Evolutionary conservation across 2,888 invertebrate genomes (phyloP), one percentile per base, ranked within the genome.

Genomic region (Gibbula magus): DNA sequence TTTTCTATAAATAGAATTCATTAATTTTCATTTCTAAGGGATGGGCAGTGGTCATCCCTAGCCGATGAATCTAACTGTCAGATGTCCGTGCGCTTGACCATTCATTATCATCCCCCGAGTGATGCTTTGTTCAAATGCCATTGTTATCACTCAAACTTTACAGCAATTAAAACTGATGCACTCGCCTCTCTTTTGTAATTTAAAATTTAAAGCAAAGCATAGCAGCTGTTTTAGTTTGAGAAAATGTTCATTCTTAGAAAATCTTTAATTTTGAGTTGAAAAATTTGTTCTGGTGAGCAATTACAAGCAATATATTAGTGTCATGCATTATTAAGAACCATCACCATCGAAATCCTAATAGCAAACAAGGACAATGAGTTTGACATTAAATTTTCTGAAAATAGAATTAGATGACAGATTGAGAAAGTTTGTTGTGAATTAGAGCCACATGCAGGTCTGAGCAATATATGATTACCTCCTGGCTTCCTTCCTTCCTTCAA

Each of bases 1-100:
- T 54, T 54, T 20, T 75, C 75, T 75, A 75, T 75, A 75, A 75
- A 75, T 75, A 75, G 75, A 75, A 53, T 75, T 75, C 75, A 75
- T 75, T 75, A 75, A 75, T 75, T 75, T 75, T 54, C 75, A 75
- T 75, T 75, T 75, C 75, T 20, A 75, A 75, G 22, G 53, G 53
- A 75, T 75, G 75, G 75, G 53, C 75, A 75, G 70, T 70, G 70
- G 70, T 70, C 70, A 70, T 70, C 70, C 70, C 70, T 18, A 25
- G 35, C 70, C n/a, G 39, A 70, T 70, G 70, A 70, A 70, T 70
- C 70, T 70, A 70, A 70, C 70, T 70, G 70, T 70, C 70, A 70
- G 70, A 70, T 70, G 70, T 70, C 70, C 70, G 70, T 70, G 70
- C 70, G 70, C 70, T 70, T 70, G 70, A 70, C 70, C 70, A 70